These are phyloP conservation scores for Pantelozetes paolii DNA, from an alignment of 2,888 invertebrate genomes.

Conservation along the genomic window DNA sequence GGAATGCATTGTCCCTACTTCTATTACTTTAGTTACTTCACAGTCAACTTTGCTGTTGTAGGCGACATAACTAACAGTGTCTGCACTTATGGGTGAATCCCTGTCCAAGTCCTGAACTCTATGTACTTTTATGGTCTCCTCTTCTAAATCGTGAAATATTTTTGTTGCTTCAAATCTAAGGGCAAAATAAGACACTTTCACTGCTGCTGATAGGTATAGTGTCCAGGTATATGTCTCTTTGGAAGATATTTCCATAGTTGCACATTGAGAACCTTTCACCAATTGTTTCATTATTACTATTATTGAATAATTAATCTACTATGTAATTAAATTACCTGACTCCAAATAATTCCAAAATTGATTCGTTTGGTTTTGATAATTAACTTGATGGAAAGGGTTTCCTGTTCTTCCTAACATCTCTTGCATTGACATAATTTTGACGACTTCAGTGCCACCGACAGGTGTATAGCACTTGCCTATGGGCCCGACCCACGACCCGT, in stretches of 20 bases:
- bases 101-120: background rate
- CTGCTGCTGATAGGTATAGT: background rate
- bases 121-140: background rate
- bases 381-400: no score
- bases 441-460: background rate
- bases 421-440: background rate
- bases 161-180: background rate
- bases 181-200: background rate
- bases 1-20: background rate
- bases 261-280: no score
- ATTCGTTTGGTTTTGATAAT: no score
- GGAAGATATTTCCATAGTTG: no score
- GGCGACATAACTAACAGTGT: background rate
- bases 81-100: background rate
- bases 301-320: no score
- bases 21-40: background rate
- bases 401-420: background rate
- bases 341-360: slow-evolving; percentile 14
- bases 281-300: no score
- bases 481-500: background rate
- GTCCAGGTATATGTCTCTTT: no score
- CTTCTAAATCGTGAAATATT: background rate
- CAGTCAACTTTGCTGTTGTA: background rate
- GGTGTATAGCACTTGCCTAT: background rate
- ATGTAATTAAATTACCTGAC: background rate